Evolutionary conservation across 92 coral and sea anemone genomes (phyloP), one percentile per base, ranked within the genome.

Genomic region (Parazoanthus atlanticus): DNA sequence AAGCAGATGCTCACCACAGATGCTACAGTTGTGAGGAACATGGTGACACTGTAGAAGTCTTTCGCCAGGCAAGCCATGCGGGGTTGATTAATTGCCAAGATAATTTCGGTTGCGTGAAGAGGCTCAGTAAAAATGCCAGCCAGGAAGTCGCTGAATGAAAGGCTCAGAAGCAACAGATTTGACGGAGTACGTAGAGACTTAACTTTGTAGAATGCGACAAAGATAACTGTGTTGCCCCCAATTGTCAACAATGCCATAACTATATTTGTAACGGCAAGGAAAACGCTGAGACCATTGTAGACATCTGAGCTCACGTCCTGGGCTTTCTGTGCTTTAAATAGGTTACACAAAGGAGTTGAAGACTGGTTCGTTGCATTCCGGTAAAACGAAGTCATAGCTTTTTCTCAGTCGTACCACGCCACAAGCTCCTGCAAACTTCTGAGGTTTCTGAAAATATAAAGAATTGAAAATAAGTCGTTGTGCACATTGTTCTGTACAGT

Each of bases 61-160:
- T 91, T 91, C 67, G 88, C 34, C 31, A 11, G 21, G 40, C 93
- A 91, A 74, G 91, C 91, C 23, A 28, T 43, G 75, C n/a, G 43
- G 21, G 91, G 85, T 58, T 91, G 72, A 17, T 69, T 82, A 31
- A 82, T 83, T 16, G 85, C 79, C 25, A 88, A 75, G 41, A 66
- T 90, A 8, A 72, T 81, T 85, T 90, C 93, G 29, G 88, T 78
- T 5, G 87, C 84, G n/a, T 86, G 71, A 26, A 90, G 15, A 17
- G 93, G 93, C 40, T 90, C 90, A n/a, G 93, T 88, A 40, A 87
- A 81, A 13, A 87, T 75, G 34, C 93, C 93, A 32, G 89, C 91
- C 2, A 90, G 76, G 61, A 90, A 90, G 84, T 90, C 93, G 32
- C 93, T 58, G 31, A 80, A 38, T 38, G 93, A 90, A 67, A 90